Evolutionary conservation across 2,797 vertebrate genomes (phyloP).

Genomic region (Darevskia nairensis): DNA sequence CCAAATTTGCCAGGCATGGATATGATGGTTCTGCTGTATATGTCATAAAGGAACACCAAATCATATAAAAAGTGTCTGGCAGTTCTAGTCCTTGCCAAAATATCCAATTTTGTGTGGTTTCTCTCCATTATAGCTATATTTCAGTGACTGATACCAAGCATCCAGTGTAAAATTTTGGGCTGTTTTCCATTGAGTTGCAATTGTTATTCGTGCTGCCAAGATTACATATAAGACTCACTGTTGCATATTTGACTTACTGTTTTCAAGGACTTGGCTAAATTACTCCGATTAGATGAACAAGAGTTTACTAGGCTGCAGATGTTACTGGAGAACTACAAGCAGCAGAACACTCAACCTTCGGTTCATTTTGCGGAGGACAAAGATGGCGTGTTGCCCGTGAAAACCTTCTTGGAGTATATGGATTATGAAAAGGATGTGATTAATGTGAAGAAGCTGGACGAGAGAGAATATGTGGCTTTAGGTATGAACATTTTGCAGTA

Average conservation of each 20-base stretch:
- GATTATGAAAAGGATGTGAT: constrained; percentile 85
- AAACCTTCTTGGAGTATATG: constrained; percentile 89
- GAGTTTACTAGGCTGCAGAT: constrained; percentile 83
- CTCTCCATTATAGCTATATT: no score
- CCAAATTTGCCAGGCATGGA: no score
- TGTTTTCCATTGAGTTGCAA: no score
- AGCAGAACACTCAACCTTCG: constrained; percentile 78
- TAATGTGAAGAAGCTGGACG: constrained; percentile 79
- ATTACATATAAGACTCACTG: neutral
- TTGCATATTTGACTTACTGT: neutral
- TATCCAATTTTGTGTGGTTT: no score
- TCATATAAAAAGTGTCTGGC: no score
- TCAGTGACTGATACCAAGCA: no score
- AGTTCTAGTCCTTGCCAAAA: no score
- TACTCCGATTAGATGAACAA: constrained; percentile 81
- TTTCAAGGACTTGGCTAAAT: constrained; percentile 78
- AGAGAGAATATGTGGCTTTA: constrained; percentile 77
- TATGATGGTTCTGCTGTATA: no score
- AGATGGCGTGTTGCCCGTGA: constrained; percentile 77
- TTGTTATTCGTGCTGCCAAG: no score
- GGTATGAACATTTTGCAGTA: constrained; percentile 66
- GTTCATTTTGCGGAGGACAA: constrained; percentile 86
- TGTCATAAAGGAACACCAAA: no score
- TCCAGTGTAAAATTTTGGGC: no score
- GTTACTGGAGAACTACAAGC: constrained; percentile 85